These are phyloP conservation scores for Sapajus apella DNA, from an alignment of 2,113 vertebrate species.

Conservation along the genomic window DNA sequence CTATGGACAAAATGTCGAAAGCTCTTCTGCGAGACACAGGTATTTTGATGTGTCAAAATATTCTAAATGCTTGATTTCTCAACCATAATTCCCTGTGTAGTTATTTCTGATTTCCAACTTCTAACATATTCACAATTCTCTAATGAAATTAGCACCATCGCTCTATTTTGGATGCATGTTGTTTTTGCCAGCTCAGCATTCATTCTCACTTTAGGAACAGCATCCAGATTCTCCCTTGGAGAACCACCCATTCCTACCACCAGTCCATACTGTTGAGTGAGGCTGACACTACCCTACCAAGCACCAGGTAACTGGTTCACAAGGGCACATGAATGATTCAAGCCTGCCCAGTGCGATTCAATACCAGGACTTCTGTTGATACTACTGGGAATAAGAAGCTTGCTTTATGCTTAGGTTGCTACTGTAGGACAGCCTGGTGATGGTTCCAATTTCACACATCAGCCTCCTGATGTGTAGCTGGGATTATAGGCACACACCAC, in stretches of 20 bases:
- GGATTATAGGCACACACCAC: no score
- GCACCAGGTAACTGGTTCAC: not conserved
- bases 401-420: not conserved
- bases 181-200: not conserved
- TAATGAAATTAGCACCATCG: not conserved
- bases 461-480: no score
- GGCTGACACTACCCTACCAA: not conserved
- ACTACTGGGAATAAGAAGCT: not conserved
- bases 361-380: not conserved
- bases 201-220: not conserved
- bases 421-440: not conserved
- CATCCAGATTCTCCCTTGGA: not conserved
- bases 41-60: conserved; percentile 2
- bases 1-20: conserved; percentile 1
- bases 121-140: not conserved
- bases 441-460: no score
- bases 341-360: not conserved
- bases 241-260: not conserved
- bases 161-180: not conserved
- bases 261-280: not conserved
- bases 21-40: not conserved
- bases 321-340: not conserved
- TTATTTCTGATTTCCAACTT: not conserved
- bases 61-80: not conserved
- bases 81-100: not conserved